Base-by-base conservation (phyloP, 2,797 vertebrate genomes). In the Semaprochilodus insignis region DNA sequence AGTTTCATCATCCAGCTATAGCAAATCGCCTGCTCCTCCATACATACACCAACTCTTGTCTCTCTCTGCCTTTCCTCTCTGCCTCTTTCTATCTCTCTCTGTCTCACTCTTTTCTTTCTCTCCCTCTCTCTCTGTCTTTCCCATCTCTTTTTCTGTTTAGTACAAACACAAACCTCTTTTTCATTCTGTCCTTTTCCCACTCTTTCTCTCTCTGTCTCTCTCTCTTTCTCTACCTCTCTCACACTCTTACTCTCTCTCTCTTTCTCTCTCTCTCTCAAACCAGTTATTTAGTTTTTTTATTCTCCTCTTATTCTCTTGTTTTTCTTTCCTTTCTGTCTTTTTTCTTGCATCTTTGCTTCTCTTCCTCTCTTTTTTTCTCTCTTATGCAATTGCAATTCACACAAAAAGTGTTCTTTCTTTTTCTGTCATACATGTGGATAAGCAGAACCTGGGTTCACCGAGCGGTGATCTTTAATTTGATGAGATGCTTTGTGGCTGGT, bases 401-500 rank as follows among this genome's bases (percentile, higher is more conserved):
- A n/a, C n/a, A n/a, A 48, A 48, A 48, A 48, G 10, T 1, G 11
- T 13, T 48, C 11, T 13, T 13, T 48, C 1, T 48, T 10, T 48
- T 48, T 48, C 44, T 48, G 8, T 48, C 44, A 13, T 13, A 8
- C 5, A 8, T 48, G 44, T 48, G 44, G 44, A 54, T 14, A 59
- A 14, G 25, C 62, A 65, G 25, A 65, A 16, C 0, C 14, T 16
- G 1, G 14, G 27, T 65, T 27, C 78, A 75, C 36, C 13, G 2
- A 6, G 52, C 27, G 57, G 69, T 54, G 51, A 55, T 69, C 23
- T 54, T 74, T 77, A 82, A 66, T 83, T n/a, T 81, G 81, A 77
- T 87, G 82, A 81, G 78, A 87, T 85, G 83, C 82, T 11, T 51
- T 83, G 80, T 75, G 8, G 54, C 80, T 88, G 86, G 85, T 81